These are phyloP conservation scores for Operophtera brumata DNA, from an alignment of 2,888 invertebrate genomes.

Conservation along the genomic window DNA sequence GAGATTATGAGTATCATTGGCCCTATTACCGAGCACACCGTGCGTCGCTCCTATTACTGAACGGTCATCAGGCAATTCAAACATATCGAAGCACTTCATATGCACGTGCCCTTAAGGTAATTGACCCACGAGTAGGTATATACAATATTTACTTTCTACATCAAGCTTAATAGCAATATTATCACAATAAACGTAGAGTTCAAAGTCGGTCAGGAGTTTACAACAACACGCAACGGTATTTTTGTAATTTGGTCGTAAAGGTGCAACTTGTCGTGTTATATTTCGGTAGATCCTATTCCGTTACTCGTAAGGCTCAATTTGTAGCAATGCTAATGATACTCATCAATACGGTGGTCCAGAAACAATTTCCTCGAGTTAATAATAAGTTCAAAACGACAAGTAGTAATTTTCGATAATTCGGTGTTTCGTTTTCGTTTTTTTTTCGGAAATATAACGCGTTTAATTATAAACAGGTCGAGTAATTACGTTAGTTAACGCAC, in stretches of 20 bases:
- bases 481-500: conserved; percentile 55
- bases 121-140: conserved; percentile 33
- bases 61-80: conserved; percentile 24
- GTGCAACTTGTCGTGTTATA: conserved; percentile 19
- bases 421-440: conserved; percentile 46
- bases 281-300: conserved; percentile 12
- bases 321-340: conserved; percentile 24
- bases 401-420: conserved; percentile 64
- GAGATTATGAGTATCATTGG: conserved; percentile 36
- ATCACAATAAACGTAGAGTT: conserved; percentile 14
- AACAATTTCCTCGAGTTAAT: conserved; percentile 40
- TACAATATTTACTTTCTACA: conserved; percentile 18
- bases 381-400: conserved; percentile 49
- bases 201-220: conserved; percentile 15
- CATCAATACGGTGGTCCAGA: conserved; percentile 33
- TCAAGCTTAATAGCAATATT: conserved; percentile 25
- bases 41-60: conserved; percentile 1
- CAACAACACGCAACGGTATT: conserved; percentile 26
- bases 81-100: conserved; percentile 33
- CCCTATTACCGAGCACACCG: background rate
- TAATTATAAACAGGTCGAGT: conserved; percentile 57
- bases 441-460: conserved; percentile 53
- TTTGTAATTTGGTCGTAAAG: conserved; percentile 37
- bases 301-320: conserved; percentile 18
- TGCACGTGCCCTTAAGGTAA: conserved; percentile 50